These are phyloP conservation scores for Apamea monoglypha DNA, from an alignment of 2,888 invertebrate genomes.

Conservation along the genomic window DNA sequence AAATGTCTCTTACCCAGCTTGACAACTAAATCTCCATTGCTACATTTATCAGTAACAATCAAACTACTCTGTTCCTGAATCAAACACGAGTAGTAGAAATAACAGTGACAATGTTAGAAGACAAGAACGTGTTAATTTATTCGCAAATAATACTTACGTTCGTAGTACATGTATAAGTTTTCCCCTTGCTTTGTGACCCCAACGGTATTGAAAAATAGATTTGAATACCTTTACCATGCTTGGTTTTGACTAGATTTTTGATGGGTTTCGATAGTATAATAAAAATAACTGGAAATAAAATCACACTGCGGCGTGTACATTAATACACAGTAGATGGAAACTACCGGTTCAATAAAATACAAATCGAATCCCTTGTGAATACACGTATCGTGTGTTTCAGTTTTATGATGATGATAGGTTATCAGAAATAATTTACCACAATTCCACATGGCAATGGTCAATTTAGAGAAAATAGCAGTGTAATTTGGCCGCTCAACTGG, in stretches of 20 bases:
- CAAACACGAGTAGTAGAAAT: constrained; percentile 25
- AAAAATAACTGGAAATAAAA: constrained; percentile 36
- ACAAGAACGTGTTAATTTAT: constrained; percentile 7
- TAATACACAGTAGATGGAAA: constrained; percentile 36
- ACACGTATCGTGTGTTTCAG: constrained; percentile 42
- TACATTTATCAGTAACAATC: constrained; percentile 73
- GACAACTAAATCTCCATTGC: constrained; percentile 79
- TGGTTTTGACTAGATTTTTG: constrained; percentile 8
- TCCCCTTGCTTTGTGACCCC: not conserved
- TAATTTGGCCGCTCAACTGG: constrained; percentile 45
- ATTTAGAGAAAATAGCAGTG: constrained; percentile 57
- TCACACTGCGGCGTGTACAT: constrained; percentile 13
- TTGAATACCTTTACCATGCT: not conserved
- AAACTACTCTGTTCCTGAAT: constrained; percentile 52
- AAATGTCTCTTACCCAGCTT: constrained; percentile 84
- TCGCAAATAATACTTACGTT: constrained; percentile 5
- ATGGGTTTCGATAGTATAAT: constrained; percentile 11
- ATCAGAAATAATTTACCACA: constrained; percentile 59
- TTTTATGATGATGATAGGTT: constrained; percentile 60
- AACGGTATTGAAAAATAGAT: constrained; percentile 12
- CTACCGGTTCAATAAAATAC: constrained; percentile 34
- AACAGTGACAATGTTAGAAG: constrained; percentile 3
- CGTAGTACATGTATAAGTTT: not conserved
- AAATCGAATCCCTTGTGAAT: constrained; percentile 54
- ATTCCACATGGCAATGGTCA: constrained; percentile 54